Conservation (phyloP, 2,113 vertebrate species). For the Helogale parvula region DNA sequence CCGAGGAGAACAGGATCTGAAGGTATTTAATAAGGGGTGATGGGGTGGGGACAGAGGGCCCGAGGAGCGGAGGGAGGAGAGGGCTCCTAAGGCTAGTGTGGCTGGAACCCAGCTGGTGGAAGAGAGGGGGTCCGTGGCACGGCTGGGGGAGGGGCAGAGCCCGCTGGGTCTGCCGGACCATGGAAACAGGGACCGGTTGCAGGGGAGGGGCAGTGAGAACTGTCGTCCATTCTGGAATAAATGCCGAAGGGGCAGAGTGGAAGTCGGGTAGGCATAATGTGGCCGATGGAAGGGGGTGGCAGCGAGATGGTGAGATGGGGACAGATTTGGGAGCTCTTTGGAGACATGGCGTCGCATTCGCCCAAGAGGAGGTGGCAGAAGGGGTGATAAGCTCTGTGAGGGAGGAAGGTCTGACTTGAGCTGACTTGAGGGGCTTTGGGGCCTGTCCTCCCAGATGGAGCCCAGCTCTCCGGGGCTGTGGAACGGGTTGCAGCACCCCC, state of each 20-base stretch:
- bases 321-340: not conserved
- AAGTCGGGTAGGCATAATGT: not conserved
- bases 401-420: not conserved
- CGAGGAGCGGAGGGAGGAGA: not conserved
- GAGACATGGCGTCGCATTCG: not conserved
- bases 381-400: not conserved
- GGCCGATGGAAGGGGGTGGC: not conserved
- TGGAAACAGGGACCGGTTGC: not conserved
- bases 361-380: not conserved
- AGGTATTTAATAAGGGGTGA: not conserved
- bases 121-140: not conserved
- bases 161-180: rapidly evolving
- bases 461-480: rapidly evolving
- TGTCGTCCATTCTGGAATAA: not conserved
- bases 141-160: not conserved
- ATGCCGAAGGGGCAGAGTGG: not conserved
- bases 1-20: not conserved
- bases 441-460: too few relatives aligned
- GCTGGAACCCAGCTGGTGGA: not conserved
- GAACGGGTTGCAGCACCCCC: not conserved
- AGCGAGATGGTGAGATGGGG: rapidly evolving
- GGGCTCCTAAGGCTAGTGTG: not conserved
- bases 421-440: not conserved
- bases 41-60: not conserved
- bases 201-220: not conserved